These are phyloP conservation scores for Macrosteles quadrilineatus DNA, from an alignment of 1,140 invertebrate genomes.

Conservation along the genomic window DNA sequence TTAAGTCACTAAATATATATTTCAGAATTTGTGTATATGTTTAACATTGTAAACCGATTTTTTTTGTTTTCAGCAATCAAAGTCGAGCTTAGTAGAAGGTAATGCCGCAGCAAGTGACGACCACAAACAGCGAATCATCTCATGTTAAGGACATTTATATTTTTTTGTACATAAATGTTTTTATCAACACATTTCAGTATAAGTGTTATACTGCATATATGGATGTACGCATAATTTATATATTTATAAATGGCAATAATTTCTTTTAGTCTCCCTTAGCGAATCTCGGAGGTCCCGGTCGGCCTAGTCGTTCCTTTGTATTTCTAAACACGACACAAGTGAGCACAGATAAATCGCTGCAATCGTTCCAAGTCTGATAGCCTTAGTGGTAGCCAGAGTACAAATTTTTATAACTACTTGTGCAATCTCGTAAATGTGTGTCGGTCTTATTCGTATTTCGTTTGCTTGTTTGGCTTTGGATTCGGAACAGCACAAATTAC, in stretches of 20 bases:
- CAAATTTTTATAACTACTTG: constrained; percentile 5
- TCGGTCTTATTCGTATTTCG: no score
- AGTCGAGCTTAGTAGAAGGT: constrained; percentile 28
- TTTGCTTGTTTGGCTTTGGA: no score
- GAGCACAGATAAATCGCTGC: not conserved
- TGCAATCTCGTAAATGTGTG: constrained; percentile 4
- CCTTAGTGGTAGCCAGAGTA: constrained; percentile 11
- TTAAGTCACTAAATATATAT: no score
- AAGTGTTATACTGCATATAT: not conserved
- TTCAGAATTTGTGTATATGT: no score
- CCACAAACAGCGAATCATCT: not conserved
- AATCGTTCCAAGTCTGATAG: constrained; percentile 2
- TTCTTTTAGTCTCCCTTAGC: constrained; percentile 5
- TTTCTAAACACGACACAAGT: not conserved
- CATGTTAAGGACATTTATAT: not conserved
- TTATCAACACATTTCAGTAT: constrained; percentile 11
- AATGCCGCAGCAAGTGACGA: constrained; percentile 7
- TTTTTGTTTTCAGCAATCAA: constrained; percentile 25
- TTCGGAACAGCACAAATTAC: no score
- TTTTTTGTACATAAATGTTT: constrained; percentile 15
- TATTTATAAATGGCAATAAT: constrained; percentile 1
- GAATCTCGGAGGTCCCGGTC: not conserved
- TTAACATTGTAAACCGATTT: no score
- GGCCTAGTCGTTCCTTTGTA: constrained; percentile 3
- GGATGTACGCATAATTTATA: not conserved